Evolutionary conservation across 2,888 invertebrate genomes (phyloP), one percentile per base, ranked within the genome.

Genomic region (Lymantria monacha): DNA sequence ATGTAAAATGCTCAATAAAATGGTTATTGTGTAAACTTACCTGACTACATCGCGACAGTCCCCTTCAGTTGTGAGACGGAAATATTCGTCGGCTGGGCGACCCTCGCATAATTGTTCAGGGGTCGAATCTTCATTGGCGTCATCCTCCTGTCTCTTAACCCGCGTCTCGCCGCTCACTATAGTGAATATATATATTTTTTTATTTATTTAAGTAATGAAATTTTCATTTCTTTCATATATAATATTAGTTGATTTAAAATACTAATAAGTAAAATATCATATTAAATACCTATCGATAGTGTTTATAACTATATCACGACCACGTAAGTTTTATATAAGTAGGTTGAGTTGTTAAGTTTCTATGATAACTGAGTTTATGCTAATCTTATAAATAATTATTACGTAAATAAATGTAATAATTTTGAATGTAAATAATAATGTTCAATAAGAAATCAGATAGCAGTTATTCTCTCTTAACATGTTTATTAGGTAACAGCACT

Each of bases 1-100:
- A 45, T 53, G 48, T 46, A 53, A n/a, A n/a, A 52, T 61, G 54
- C 57, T 46, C 41, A 46, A 55, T 53, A 46, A 43, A 40, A 42
- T 49, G 33, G 44, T 48, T 22, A 46, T 59, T 55, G 58, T 59
- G 58, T 47, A 55, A 55, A 62, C 83, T 92, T 93, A 97, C 96
- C 97, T 97, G 77, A 97, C 97, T 67, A 98, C 98, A 85, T 97
- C 97, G 71, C 97, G 94, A 87, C 98, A 98, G 87, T 98, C 97
- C 60, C 95, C 95, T 30, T 96, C 96, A 47, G 95, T 93, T 64
- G 94, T 93, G 69, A 97, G 92, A 64, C 98, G 94, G 93, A 98
- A 98, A 91, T 97, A 98, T 87, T 98, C 97, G 76, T 97, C 97
- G 13, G 95, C 96, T 3, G 97, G 96, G 70, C 97, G 93, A 74